These are phyloP conservation scores for Leucoraja erinaceus DNA, from an alignment of 2,113 vertebrate species.

Conservation along the genomic window DNA sequence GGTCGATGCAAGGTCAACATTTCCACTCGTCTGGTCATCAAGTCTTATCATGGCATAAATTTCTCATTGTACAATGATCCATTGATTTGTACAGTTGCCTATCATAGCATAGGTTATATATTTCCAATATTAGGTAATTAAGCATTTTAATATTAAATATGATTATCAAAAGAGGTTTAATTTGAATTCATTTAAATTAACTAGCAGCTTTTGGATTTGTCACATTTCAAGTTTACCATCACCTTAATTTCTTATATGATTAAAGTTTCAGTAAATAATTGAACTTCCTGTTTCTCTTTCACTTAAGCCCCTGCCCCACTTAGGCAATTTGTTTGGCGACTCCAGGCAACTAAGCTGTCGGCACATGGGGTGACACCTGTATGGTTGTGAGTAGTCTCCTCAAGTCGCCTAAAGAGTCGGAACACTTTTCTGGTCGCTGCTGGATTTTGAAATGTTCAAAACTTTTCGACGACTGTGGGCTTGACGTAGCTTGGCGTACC, in stretches of 20 bases:
- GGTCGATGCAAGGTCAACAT: neutral
- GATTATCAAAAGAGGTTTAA: neutral
- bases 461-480: no score
- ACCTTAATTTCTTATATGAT: neutral
- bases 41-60: neutral
- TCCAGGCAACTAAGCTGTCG: no score
- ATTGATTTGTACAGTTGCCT: neutral
- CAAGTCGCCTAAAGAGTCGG: no score
- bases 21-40: neutral
- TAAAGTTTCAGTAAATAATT: conserved; percentile 1
- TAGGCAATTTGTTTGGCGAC: no score
- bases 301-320: neutral
- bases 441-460: no score
- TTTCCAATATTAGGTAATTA: neutral
- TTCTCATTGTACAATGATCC: neutral
- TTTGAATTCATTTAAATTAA: neutral
- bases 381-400: no score
- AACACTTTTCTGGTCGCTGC: no score
- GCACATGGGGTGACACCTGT: no score
- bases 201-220: neutral
- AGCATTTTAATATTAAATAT: neutral
- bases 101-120: neutral
- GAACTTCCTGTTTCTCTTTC: neutral
- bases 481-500: no score
- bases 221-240: neutral